Evolutionary conservation across 2,888 invertebrate species (phyloP).

Genomic region (Drosophila anomalipes): DNA sequence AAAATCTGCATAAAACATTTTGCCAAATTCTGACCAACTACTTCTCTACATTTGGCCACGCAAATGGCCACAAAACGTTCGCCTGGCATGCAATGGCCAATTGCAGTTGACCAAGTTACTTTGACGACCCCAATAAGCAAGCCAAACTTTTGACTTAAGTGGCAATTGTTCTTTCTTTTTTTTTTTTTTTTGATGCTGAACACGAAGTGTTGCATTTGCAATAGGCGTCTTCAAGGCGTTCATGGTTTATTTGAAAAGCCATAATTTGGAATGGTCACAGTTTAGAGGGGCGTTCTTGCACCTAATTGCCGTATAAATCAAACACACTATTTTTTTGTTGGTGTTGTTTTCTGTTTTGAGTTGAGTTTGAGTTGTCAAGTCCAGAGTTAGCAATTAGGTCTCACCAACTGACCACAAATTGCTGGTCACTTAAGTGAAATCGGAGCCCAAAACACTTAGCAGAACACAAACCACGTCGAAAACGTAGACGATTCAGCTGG

Average conservation of each 20-base stretch:
- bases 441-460: conserved; percentile 12
- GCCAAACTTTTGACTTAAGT: conserved; percentile 72
- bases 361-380: conserved; percentile 12
- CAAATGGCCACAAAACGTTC: conserved; percentile 69
- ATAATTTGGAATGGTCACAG: conserved; percentile 27
- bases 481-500: background rate
- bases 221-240: conserved; percentile 28
- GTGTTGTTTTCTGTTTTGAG: background rate
- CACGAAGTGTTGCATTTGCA: conserved; percentile 65
- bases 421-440: conserved; percentile 48
- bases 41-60: conserved; percentile 45
- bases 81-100: conserved; percentile 63
- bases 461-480: conserved; percentile 1
- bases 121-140: conserved; percentile 16
- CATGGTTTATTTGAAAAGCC: conserved; percentile 20
- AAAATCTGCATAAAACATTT: conserved; percentile 73
- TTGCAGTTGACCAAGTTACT: background rate
- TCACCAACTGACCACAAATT: conserved; percentile 49
- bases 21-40: conserved; percentile 13
- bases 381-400: conserved; percentile 24
- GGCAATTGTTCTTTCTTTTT: conserved; percentile 62
- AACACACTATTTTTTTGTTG: conserved; percentile 8
- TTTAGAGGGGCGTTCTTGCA: conserved; percentile 38
- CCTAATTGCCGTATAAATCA: conserved; percentile 55
- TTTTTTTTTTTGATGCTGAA: conserved; percentile 45